Evolutionary conservation across 2,797 vertebrate species (phyloP).

Genomic region (Ceryle rudis): DNA sequence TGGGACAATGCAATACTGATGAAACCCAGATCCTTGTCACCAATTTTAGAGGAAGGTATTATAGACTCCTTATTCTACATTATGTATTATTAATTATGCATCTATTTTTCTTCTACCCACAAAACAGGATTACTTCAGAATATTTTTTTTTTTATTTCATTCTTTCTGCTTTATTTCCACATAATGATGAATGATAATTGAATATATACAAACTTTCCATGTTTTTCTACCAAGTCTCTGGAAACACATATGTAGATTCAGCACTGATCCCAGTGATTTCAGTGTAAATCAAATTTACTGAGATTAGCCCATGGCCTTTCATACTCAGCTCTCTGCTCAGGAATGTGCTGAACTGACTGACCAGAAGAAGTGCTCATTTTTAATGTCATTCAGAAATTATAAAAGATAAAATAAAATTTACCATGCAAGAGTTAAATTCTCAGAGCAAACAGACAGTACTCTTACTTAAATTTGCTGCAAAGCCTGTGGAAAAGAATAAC

Average conservation of each 20-base stretch:
- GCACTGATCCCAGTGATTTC: neutral
- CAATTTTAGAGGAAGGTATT: neutral
- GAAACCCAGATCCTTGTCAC: neutral
- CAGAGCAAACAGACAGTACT: neutral
- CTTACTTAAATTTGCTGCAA: neutral
- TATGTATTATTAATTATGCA: neutral
- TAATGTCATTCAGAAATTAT: neutral
- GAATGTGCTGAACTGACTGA: neutral
- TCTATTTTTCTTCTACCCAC: conserved; percentile 12
- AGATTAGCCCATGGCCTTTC: neutral
- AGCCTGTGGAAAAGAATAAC: neutral
- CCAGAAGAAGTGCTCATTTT: neutral
- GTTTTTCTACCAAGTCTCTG: neutral
- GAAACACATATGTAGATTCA: neutral
- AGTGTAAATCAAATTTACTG: neutral
- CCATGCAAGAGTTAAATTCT: neutral
- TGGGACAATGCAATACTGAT: neutral
- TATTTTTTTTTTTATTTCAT: neutral
- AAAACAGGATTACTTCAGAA: neutral
- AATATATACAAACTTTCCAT: neutral
- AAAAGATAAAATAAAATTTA: neutral
- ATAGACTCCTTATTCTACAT: neutral
- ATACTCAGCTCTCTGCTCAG: neutral
- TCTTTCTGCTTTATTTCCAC: neutral
- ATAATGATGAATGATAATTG: neutral